Evolutionary conservation across 2,113 vertebrate species (phyloP).

Genomic region (Cyprinodon brontotheroides): DNA sequence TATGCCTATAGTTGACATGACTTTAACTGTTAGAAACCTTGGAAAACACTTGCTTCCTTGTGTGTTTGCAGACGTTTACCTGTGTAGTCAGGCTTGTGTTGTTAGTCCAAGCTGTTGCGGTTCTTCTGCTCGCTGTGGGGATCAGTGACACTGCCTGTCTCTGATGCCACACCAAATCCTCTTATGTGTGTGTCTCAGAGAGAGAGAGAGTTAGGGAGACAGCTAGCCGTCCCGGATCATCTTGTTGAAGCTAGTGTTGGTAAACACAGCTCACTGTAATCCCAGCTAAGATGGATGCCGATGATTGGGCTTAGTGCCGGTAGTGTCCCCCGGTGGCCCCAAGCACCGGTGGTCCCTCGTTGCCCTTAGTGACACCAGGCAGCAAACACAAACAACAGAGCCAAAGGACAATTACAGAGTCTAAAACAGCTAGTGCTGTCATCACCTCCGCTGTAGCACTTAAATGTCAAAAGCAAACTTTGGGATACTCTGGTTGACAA

Average conservation of each 20-base stretch:
- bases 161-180: slow-evolving; percentile 70
- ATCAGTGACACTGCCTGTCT: slow-evolving; percentile 46
- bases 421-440: slow-evolving; percentile 9
- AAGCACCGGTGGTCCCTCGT: slow-evolving; percentile 19
- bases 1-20: too few relatives aligned
- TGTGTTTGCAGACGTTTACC: slow-evolving; percentile 20
- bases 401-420: slow-evolving; percentile 3
- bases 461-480: slow-evolving; percentile 36
- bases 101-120: slow-evolving; percentile 49
- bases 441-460: slow-evolving; percentile 7
- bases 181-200: slow-evolving; percentile 50
- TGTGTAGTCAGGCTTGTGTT: slow-evolving; percentile 35
- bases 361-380: slow-evolving; percentile 4
- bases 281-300: slow-evolving; percentile 59
- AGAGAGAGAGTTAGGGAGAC: slow-evolving; percentile 18
- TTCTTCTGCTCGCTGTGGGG: slow-evolving; percentile 41
- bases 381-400: slow-evolving; percentile 16
- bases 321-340: slow-evolving; percentile 50
- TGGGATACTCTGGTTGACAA: slow-evolving; percentile 31
- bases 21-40: too few relatives aligned
- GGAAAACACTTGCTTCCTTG: slow-evolving; percentile 10
- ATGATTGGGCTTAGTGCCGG: slow-evolving; percentile 61
- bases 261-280: slow-evolving; percentile 73
- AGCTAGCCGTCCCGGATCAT: slow-evolving; percentile 66
- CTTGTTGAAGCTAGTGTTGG: slow-evolving; percentile 65